A percentile compares a stretch with the other conserved stretches of the same genome.
These are phyloP conservation scores for Dipodomys merriami DNA, from an alignment of 2,113 vertebrate species.

Conservation along the genomic window DNA sequence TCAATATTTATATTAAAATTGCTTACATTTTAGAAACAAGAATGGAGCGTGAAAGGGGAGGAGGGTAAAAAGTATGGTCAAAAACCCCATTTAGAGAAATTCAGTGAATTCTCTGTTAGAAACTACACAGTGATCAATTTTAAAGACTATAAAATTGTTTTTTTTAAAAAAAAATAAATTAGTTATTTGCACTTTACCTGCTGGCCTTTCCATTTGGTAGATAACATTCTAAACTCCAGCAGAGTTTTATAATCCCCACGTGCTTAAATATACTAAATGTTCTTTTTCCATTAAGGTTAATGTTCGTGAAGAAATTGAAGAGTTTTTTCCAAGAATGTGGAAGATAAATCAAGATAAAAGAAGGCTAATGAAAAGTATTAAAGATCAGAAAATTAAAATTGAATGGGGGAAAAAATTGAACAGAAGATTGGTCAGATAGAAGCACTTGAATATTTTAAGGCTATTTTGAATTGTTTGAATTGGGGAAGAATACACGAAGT, in stretches of 20 bases:
- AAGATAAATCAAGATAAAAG: conserved; percentile 99
- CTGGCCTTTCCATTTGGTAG: conserved; percentile 89
- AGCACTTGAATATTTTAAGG: conserved; percentile 96
- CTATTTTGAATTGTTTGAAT: conserved; percentile 97
- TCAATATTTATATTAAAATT: conserved; percentile 79
- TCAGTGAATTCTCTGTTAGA: conserved; percentile 85
- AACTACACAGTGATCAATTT: conserved; percentile 85
- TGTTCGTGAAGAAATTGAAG: conserved; percentile 99
- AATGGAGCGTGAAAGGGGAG: conserved; percentile 83
- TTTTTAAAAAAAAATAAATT: conserved; percentile 80
- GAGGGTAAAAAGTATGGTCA: conserved; percentile 85
- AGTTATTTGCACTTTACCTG: conserved; percentile 91
- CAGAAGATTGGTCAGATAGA: conserved; percentile 98
- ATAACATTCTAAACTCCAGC: conserved; percentile 90
- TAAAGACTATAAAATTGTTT: conserved; percentile 83
- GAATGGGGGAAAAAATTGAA: conserved; percentile 97
- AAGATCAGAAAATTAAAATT: conserved; percentile 99
- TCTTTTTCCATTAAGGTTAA: conserved; percentile 99
- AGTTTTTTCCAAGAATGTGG: conserved; percentile 99
- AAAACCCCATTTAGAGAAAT: conserved; percentile 80
- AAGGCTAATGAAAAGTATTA: conserved; percentile 98
- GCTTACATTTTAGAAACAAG: conserved; percentile 74
- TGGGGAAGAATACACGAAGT: conserved; percentile 96
- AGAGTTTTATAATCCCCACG: conserved; percentile 93
- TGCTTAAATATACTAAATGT: conserved; percentile 99